Conservation (phyloP, 1,140 invertebrate species). For the Cardiocondyla obscurior region DNA sequence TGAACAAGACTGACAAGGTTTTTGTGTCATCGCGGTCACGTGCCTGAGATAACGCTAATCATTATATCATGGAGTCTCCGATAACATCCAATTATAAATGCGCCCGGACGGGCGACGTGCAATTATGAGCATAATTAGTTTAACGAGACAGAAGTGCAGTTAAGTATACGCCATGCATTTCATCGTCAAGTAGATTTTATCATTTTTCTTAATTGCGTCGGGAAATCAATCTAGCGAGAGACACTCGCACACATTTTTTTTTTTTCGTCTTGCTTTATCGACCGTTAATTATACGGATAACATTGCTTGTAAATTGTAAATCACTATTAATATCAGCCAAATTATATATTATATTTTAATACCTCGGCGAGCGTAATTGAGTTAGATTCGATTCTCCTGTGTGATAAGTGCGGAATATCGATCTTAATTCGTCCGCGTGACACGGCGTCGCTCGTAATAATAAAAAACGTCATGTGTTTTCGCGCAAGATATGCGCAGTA, state of each 20-base stretch:
- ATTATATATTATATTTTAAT: neutral
- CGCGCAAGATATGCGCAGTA: conserved; percentile 15
- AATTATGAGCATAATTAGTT: conserved; percentile 51
- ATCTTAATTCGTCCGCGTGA: neutral
- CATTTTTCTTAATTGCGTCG: conserved; percentile 3
- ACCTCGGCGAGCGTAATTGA: neutral
- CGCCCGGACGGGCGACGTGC: neutral
- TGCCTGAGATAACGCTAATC: conserved; percentile 9
- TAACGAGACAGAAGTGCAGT: conserved; percentile 44
- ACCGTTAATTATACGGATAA: neutral
- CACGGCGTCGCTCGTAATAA: neutral
- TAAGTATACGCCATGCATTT: neutral
- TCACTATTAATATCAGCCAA: neutral
- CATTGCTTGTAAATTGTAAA: neutral
- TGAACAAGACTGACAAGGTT: neutral
- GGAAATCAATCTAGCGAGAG: conserved; percentile 29
- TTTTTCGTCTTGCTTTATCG: neutral
- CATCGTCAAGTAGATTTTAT: conserved; percentile 12
- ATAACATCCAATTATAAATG: conserved; percentile 40
- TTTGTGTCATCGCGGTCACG: neutral
- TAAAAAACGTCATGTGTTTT: conserved; percentile 46
- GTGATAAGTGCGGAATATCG: conserved; percentile 6
- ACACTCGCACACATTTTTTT: neutral
- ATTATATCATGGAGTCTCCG: conserved; percentile 6
- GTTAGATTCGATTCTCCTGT: neutral